These are phyloP conservation scores for Geotrypetes seraphini DNA, from an alignment of 2,797 vertebrate species.

Conservation along the genomic window DNA sequence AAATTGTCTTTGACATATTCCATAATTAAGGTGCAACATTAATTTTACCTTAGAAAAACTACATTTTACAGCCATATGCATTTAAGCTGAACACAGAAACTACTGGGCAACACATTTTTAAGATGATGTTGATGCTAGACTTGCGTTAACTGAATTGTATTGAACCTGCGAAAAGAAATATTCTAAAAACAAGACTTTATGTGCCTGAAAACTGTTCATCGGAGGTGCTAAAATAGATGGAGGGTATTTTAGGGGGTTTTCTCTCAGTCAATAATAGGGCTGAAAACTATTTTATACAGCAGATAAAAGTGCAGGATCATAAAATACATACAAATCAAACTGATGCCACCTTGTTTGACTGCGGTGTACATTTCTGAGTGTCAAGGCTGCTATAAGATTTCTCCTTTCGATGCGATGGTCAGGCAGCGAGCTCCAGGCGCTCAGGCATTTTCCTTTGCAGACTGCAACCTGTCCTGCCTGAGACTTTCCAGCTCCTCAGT, in stretches of 20 bases:
- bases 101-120: slow-evolving; percentile 32
- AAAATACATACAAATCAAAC: no score
- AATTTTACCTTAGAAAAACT: slow-evolving; percentile 10
- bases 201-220: no score
- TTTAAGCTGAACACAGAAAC: slow-evolving; percentile 40
- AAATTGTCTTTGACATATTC: slow-evolving; percentile 8
- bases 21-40: slow-evolving; percentile 27
- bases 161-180: not conserved
- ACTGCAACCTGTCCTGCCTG: slow-evolving; percentile 19
- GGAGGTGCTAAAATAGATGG: no score
- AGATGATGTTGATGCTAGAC: no score
- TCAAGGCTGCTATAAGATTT: no score
- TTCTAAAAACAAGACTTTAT: no score
- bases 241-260: not conserved
- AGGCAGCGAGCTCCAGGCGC: not conserved
- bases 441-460: slow-evolving; percentile 18
- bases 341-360: no score
- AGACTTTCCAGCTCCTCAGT: slow-evolving; percentile 17
- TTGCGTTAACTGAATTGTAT: not conserved
- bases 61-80: not conserved
- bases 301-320: not conserved
- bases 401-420: no score
- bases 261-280: slow-evolving; percentile 1
- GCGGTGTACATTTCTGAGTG: no score
- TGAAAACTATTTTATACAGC: slow-evolving; percentile 3